A percentile compares a stretch with the other conserved stretches of the same genome.
Conservation (phyloP, 2,888 invertebrate genomes). For the Tenthredo distinguenda region DNA sequence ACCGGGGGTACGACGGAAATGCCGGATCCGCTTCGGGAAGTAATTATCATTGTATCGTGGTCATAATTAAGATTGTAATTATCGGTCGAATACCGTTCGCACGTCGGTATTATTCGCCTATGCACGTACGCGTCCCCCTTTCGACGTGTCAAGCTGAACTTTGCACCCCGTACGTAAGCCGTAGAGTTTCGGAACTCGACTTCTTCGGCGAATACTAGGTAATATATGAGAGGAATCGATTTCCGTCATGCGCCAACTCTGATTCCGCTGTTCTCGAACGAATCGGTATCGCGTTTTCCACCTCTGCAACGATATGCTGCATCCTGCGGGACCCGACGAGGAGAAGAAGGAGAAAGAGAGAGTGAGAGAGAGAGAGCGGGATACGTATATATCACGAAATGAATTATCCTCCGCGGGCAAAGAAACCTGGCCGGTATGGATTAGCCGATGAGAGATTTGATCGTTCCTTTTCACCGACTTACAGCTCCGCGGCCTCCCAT, state of each 20-base stretch:
- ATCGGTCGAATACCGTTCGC: neutral
- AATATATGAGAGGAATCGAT: conserved; percentile 4
- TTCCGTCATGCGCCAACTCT: neutral
- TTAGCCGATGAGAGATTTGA: conserved; percentile 52
- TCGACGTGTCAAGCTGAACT: neutral
- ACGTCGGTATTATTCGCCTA: neutral
- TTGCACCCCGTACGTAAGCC: neutral
- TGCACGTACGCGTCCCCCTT: neutral
- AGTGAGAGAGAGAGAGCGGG: neutral
- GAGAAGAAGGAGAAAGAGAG: neutral
- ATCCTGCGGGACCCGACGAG: neutral
- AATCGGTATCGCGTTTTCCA: neutral
- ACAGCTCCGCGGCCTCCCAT: conserved; percentile 24
- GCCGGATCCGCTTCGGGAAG: conserved; percentile 12
- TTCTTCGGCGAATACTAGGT: neutral
- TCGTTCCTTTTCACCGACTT: conserved; percentile 47
- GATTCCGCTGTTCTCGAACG: neutral
- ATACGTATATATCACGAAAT: conserved; percentile 3
- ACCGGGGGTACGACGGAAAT: neutral
- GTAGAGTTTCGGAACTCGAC: neutral
- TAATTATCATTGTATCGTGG: neutral
- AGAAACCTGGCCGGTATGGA: conserved; percentile 47
- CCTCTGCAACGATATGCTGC: neutral
- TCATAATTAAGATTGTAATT: neutral
- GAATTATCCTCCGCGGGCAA: conserved; percentile 43